Base-by-base conservation (phyloP, 2,888 invertebrate genomes). In the Amiota minor region DNA sequence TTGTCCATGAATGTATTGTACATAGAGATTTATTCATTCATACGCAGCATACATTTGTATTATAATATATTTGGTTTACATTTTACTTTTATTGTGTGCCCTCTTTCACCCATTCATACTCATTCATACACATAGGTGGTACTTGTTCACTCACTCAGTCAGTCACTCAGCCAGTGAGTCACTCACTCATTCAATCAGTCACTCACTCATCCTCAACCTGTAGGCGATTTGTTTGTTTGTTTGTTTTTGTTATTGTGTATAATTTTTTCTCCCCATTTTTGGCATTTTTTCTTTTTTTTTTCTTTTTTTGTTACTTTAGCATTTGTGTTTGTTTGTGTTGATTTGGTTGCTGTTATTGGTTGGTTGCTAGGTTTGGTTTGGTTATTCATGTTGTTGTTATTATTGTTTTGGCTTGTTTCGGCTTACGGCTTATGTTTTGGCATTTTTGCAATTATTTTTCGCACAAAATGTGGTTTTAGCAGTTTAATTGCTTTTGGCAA, bases 391-490 rank as follows among this genome's bases (percentile, higher is more conserved):
- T 71, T 71, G n/a, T 47, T 78, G 75, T 78, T 74, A 75, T 78
- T 73, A 76, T 75, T 14, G 73, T 75, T 77, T 78, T 77, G 35
- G 35, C 35, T 35, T 35, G 35, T 80, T 83, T 82, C 76, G 79
- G 78, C 50, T 68, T 82, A 80, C 76, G 81, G 82, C 83, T 85
- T 83, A 83, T 83, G 85, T 85, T 85, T 83, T 85, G 85, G 83
- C 85, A 85, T 83, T 83, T 83, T 83, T 82, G 83, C 85, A 83
- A 83, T 83, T 83, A 83, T 83, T 83, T 83, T 80, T 85, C 84
- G 85, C 83, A 83, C 83, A 83, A 83, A 83, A 85, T 83, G 83
- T 83, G 83, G 83, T 83, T 83, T 83, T 83, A 83, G 83, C 83
- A 83, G 83, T 83, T 83, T 83, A 83, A 83, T 83, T 83, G 85